A percentile compares a stretch with the other conserved stretches of the same genome.
These are phyloP conservation scores for Parapsyche elsis DNA, from an alignment of 1,140 invertebrate species.

Conservation along the genomic window DNA sequence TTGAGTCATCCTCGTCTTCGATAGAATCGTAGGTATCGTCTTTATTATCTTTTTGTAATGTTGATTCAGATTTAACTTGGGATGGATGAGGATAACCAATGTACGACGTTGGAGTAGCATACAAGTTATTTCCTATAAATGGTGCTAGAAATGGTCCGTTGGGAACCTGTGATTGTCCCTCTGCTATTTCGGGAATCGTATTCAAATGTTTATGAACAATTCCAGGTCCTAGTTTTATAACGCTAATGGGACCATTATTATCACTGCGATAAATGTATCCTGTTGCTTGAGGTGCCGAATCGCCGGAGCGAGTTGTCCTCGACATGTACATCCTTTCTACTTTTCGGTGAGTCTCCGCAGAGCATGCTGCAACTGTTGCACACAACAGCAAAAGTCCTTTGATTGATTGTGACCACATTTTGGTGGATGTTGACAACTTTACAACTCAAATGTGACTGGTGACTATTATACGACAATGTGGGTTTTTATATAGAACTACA, in stretches of 20 bases:
- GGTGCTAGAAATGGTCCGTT: not conserved
- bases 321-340: constrained; percentile 67
- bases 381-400: constrained; percentile 2
- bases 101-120: no score
- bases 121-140: no score
- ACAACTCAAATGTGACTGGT: not conserved
- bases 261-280: constrained; percentile 69
- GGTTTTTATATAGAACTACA: constrained; percentile 25
- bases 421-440: not conserved
- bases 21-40: constrained; percentile 58
- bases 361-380: constrained; percentile 13
- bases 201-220: constrained; percentile 64
- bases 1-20: constrained; percentile 59
- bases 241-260: constrained; percentile 62
- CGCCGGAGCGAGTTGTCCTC: constrained; percentile 61
- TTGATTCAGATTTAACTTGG: not conserved
- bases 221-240: constrained; percentile 64
- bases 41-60: constrained; percentile 7
- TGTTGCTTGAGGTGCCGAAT: constrained; percentile 66
- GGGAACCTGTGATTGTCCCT: not conserved
- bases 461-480: not conserved
- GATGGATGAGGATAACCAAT: not conserved
- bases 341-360: constrained; percentile 44
- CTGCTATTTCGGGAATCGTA: constrained; percentile 54
- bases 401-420: not conserved